These are phyloP conservation scores for Malacosoma neustria DNA, from an alignment of 2,888 invertebrate genomes.

Conservation along the genomic window DNA sequence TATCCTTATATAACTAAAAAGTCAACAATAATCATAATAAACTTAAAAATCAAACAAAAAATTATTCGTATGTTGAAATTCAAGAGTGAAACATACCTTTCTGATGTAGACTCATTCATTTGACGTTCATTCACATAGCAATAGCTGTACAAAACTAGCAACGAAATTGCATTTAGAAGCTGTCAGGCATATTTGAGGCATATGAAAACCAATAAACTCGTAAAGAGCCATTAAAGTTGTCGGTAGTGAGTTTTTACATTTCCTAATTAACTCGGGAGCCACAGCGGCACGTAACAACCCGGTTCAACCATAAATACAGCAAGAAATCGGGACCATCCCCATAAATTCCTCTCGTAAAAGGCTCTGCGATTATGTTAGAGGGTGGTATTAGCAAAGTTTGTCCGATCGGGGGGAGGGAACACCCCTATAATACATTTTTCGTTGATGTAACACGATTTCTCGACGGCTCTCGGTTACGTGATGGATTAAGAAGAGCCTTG, in stretches of 20 bases:
- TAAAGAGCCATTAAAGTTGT: conserved; percentile 20
- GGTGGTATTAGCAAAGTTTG: conserved; percentile 76
- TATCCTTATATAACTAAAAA: too few species aligned
- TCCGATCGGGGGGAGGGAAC: conserved; percentile 58
- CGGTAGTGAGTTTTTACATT: conserved; percentile 25
- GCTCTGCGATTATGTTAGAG: conserved; percentile 73
- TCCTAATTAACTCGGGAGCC: conserved; percentile 60
- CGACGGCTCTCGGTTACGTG: conserved; percentile 74
- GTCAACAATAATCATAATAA: too few species aligned
- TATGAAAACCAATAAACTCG: conserved; percentile 14
- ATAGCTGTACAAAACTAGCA: too few species aligned
- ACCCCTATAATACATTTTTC: conserved; percentile 74
- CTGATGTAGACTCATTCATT: too few species aligned
- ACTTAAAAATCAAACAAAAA: too few species aligned
- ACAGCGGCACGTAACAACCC: conserved; percentile 59
- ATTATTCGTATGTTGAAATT: too few species aligned
- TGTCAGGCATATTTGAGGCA: conserved; percentile 7
- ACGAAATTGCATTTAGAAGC: too few species aligned
- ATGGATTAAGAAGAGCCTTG: conserved; percentile 71
- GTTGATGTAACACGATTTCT: conserved; percentile 77
- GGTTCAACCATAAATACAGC: conserved; percentile 67
- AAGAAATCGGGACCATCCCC: conserved; percentile 72
- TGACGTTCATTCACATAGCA: too few species aligned
- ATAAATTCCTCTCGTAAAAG: conserved; percentile 75
- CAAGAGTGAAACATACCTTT: too few species aligned